These are phyloP conservation scores for Budorcas taxicolor DNA, from an alignment of 2,113 vertebrate genomes.

Conservation along the genomic window DNA sequence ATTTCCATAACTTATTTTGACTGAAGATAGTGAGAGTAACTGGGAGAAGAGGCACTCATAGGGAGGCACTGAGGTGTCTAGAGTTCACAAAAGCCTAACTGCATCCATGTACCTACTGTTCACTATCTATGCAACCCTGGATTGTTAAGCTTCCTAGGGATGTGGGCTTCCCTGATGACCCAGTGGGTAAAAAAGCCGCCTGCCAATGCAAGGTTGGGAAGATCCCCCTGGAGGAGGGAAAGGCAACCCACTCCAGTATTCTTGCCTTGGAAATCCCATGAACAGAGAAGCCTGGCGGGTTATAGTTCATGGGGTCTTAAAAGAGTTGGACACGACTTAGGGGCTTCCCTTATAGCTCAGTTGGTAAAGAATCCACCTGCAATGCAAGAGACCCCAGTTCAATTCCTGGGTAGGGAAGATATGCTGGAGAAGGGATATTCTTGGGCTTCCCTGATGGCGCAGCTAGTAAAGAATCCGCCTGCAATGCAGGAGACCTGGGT, in stretches of 20 bases:
- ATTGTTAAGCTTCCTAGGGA: neutral
- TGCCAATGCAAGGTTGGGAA: neutral
- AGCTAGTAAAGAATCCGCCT: neutral
- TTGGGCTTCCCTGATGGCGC: neutral
- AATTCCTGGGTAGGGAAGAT: neutral
- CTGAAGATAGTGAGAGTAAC: neutral
- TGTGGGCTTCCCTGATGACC: neutral
- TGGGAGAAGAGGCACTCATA: neutral
- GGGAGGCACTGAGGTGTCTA: neutral
- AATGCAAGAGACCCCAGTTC: neutral
- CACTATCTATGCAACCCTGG: neutral
- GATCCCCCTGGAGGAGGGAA: neutral
- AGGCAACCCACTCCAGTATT: neutral
- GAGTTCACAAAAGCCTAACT: conserved; percentile 5
- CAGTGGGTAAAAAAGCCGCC: neutral
- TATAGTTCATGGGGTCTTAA: neutral
- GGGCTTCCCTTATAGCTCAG: neutral
- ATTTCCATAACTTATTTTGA: conserved; percentile 21
- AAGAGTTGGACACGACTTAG: neutral
- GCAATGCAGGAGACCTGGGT: neutral
- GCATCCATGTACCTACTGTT: neutral
- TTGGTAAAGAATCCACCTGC: neutral
- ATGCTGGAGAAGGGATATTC: neutral
- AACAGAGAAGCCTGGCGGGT: neutral
- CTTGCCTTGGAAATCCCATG: neutral